A percentile compares a stretch with the other conserved stretches of the same genome.
phyloP scores from a whole-genome alignment of 2,113 vertebrate genomes.

The Cyphomyrus plagiostoma region DNA sequence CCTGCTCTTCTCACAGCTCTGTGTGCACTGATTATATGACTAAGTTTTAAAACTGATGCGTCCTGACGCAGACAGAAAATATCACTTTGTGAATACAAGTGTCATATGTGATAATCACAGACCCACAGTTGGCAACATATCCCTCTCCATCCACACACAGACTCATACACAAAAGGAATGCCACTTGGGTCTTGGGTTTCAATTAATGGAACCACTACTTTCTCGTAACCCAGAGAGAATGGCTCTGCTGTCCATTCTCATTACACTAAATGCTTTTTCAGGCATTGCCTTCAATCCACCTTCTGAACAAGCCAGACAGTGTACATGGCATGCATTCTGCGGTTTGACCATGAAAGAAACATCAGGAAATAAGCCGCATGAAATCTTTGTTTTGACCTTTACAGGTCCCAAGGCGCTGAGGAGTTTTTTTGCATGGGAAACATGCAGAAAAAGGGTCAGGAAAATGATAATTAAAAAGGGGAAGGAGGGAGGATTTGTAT shows the following conservation, averaged over 20 bases:
- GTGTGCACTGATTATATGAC: not conserved
- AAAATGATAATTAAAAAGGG: constrained; percentile 25
- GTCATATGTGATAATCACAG: not conserved
- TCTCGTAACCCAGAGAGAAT: constrained; percentile 3
- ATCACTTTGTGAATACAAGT: not conserved
- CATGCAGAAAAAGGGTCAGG: not conserved
- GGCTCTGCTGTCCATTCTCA: constrained; percentile 8
- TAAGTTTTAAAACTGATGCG: not conserved
- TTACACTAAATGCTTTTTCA: constrained; percentile 17
- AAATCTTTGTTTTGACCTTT: constrained; percentile 23
- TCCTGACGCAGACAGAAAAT: not conserved
- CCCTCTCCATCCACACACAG: not conserved
- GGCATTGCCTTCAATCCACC: not conserved
- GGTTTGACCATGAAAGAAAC: constrained; percentile 13
- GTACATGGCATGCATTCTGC: constrained; percentile 10
- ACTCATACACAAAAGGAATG: not conserved
- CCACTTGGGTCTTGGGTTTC: not conserved
- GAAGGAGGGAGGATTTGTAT: not conserved
- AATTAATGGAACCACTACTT: constrained; percentile 10
- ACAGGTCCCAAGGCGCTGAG: constrained; percentile 12
- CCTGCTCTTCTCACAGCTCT: not conserved
- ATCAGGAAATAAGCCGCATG: not conserved
- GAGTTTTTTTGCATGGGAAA: constrained; percentile 16
- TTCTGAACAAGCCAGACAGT: constrained; percentile 15
- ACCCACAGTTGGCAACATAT: not conserved